phyloP scores from a whole-genome alignment of 2,797 vertebrate genomes.

The Rhincodon typus region DNA sequence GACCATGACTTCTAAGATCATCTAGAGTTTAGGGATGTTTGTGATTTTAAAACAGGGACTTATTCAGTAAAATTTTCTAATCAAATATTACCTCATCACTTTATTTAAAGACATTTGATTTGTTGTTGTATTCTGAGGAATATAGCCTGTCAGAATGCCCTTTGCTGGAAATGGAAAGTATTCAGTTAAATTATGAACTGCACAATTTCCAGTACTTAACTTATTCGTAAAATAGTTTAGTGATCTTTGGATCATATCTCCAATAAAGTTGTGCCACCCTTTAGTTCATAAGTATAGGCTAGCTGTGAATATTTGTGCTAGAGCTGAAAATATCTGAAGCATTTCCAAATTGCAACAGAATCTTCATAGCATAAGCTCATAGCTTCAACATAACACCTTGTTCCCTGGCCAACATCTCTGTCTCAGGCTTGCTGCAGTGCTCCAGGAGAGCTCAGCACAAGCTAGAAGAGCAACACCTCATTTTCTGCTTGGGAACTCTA shows the following conservation, averaged over 20 bases:
- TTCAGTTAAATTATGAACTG: neutral
- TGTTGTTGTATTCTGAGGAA: neutral
- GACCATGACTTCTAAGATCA: neutral
- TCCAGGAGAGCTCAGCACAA: too few species aligned
- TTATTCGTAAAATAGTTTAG: neutral
- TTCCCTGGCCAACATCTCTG: too few species aligned
- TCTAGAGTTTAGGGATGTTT: neutral
- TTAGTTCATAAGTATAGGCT: neutral
- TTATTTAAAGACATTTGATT: neutral
- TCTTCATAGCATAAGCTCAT: neutral
- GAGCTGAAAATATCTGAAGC: neutral
- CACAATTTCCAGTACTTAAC: neutral
- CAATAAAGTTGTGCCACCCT: neutral
- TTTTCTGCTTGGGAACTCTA: too few species aligned
- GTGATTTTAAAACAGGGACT: neutral
- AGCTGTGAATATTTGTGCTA: neutral
- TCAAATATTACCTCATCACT: neutral
- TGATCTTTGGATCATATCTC: neutral
- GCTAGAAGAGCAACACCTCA: too few species aligned
- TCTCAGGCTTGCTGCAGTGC: too few species aligned
- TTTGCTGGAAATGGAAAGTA: neutral
- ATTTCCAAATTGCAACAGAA: neutral
- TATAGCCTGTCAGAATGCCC: neutral
- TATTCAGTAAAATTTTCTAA: neutral
- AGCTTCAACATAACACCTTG: too few species aligned